Base-by-base conservation (phyloP, 1,140 invertebrate genomes). In the Galleria mellonella region DNA sequence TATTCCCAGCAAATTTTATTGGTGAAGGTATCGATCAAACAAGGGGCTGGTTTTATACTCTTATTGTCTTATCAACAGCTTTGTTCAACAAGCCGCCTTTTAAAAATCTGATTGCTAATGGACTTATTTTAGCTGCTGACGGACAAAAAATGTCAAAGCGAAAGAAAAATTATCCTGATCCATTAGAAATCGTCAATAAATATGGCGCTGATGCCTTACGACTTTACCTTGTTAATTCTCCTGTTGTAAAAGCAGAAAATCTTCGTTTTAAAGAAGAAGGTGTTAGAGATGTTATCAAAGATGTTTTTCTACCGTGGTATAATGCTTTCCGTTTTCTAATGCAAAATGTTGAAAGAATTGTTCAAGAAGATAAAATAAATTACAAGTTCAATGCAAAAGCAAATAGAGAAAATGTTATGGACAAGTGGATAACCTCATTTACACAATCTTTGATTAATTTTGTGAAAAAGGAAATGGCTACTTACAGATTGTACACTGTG, bases 131-230 rank as follows among this genome's bases (percentile, higher is more conserved):
- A 15, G 98, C 98, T 32, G 87, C 94, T 33, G 98, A 99, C 89
- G 98, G 98, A 2, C 96, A 98, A 75, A 99, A 99, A 83, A 99
- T 99, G 98, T 99, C 97, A 0, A 99, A 99, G 76, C 90, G 98
- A 9, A 99, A 99, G 86, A 98, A 99, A 79, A 99, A 99, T 81
- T 99, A 98, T 87, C 98, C 98, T 0, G 97, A 99, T 88, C 98
- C 98, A 0, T 89, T 97, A 83, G 92, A 96, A 58, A 88, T 99
- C 33, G 92, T 99, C 0, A 82, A 92, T 39, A 97, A 98, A 77
- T 99, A 96, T 87, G 98, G 98, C 9, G 98, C 98, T 1, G 98
- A 99, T 89, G 97, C 98, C 13, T 83, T 99, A 4, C 90, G 97
- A 52, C 86, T 99, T 2, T 99, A 99, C 82, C 89, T 99, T 17